Base-by-base conservation (phyloP, 2,113 vertebrate genomes). In the Callipepla californica region DNA sequence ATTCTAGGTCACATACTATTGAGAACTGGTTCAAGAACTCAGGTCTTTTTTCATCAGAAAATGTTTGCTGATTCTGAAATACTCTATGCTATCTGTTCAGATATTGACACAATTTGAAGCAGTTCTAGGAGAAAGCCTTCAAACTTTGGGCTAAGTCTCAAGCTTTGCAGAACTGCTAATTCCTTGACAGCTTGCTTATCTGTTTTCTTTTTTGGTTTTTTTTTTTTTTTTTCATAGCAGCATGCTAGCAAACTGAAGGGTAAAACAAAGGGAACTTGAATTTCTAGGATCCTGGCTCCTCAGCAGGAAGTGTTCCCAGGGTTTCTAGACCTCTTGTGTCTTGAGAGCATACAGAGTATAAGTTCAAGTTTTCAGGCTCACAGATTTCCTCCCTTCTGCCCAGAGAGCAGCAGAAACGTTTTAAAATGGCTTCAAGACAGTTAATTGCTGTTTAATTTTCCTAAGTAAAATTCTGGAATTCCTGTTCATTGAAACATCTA, bases 141-240 rank as follows among this genome's bases (percentile, higher is more conserved):
- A 63, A 51, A 34, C 85, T 89, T 85, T 74, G 47, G 69, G 78
- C 66, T n/a, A 87, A 80, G 69, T 63, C 2, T 76, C 57, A 78
- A 62, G 14, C 57, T 86, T 92, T n/a, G 28, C 66, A 40, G 72
- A 75, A 75, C 5, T 50, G 30, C 16, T 68, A 23, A 23, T 44
- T 92, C 22, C 38, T 90, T 78, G 38, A 67, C 84, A 92, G 47
- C 14, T 89, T 81, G 38, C 58, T 93, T 94, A 89, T 93, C 87
- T 91, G 5, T 5, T 28, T 3, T 40, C 13, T 40, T 40, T 40
- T 40, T 40, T 40, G 11, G 82, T 82, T 40, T 40, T 9, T 40
- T 40, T 40, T 40, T 40, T 40, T 40, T 40, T 40, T 40, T 16
- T 53, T 53, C 51, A 17, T 72, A 74, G 51, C 38, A 83, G 68